phyloP scores from a whole-genome alignment of 1,140 invertebrate genomes.

The Octopus bimaculoides region DNA sequence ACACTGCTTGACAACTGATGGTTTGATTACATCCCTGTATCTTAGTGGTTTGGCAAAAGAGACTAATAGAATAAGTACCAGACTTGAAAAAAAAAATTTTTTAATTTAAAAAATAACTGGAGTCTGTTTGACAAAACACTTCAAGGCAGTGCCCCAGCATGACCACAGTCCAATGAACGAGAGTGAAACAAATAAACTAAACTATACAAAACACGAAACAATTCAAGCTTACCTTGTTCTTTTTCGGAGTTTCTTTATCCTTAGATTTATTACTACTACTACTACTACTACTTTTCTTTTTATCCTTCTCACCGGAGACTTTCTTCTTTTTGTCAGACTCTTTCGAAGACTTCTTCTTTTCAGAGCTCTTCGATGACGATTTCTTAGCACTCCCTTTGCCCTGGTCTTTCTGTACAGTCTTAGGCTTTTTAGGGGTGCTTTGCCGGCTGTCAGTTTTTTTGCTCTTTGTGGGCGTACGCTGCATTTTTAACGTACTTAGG shows the following conservation, averaged over 20 bases:
- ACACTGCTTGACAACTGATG: no score
- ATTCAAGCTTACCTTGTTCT: constrained; percentile 21
- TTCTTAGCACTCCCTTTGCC: not conserved
- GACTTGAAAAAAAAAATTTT: no score
- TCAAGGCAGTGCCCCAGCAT: no score
- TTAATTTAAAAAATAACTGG: no score
- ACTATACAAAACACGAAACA: no score
- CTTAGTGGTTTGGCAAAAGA: no score
- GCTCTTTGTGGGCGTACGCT: not conserved
- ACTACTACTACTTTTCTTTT: constrained; percentile 12
- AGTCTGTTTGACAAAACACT: no score
- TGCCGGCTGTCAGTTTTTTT: not conserved
- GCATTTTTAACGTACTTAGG: not conserved
- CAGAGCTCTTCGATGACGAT: not conserved
- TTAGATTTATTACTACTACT: constrained; percentile 24
- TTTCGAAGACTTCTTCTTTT: constrained; percentile 10
- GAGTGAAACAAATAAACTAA: no score
- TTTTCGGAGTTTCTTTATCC: constrained; percentile 23
- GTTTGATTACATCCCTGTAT: no score
- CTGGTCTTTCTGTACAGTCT: not conserved
- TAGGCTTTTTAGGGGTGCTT: not conserved
- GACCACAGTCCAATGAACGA: no score
- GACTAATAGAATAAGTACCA: no score
- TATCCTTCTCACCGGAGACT: constrained; percentile 25
- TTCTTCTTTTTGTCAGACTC: constrained; percentile 25